A percentile compares a stretch with the other conserved stretches of the same genome.
Evolutionary conservation across 2,113 vertebrate genomes (phyloP).

Genomic region (Myocastor coypus): DNA sequence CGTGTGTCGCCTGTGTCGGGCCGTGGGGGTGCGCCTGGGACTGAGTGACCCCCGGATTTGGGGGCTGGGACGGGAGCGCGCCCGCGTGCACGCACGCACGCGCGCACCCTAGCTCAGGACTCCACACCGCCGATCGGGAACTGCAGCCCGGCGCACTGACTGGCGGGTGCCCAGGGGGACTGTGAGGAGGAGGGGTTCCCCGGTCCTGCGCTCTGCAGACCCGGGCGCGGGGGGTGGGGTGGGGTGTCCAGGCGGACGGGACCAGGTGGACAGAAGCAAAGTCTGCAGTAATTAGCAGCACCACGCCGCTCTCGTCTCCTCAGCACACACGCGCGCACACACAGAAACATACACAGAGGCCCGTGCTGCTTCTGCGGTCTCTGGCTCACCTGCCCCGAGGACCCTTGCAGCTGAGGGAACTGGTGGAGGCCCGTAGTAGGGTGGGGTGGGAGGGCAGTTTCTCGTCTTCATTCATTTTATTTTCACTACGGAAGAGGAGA

Average conservation of each 20-base stretch:
- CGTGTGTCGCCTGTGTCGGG: conserved; percentile 31
- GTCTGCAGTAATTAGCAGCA: background rate
- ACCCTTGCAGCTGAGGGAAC: conserved; percentile 33
- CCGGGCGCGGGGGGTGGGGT: no score
- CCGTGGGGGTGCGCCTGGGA: background rate
- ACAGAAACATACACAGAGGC: background rate
- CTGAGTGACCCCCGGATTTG: background rate
- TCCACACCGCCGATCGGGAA: background rate
- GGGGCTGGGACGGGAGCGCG: background rate
- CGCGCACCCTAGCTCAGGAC: conserved; percentile 61
- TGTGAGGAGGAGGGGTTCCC: conserved; percentile 16
- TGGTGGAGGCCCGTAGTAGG: conserved; percentile 11
- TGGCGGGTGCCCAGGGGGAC: background rate
- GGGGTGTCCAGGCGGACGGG: background rate
- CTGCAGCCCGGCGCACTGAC: conserved; percentile 21
- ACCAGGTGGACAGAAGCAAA: background rate
- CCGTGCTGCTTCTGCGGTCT: conserved; percentile 47
- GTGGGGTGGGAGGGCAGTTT: background rate
- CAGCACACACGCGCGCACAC: background rate
- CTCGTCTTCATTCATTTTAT: conserved; percentile 52
- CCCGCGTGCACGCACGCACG: conserved; percentile 39
- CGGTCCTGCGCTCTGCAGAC: background rate
- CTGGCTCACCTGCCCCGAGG: conserved; percentile 39
- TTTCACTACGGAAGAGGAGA: conserved; percentile 54
- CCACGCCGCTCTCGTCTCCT: accelerated